phyloP scores from a whole-genome alignment of 2,113 vertebrate species.

The Calyptomena viridis region DNA sequence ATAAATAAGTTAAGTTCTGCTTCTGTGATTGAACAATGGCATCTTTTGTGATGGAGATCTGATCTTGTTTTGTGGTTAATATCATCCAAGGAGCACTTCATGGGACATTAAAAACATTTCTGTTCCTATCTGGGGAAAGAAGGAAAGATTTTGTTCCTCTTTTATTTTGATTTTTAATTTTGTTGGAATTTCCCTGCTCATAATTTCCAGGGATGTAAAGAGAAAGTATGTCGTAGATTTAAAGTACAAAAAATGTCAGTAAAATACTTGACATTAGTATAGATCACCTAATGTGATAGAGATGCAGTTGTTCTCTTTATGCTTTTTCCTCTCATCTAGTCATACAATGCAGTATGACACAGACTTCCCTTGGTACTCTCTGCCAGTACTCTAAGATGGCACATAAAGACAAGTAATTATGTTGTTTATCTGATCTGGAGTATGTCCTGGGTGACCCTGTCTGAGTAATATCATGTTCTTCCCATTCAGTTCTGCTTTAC shows the following conservation, averaged over 20 bases:
- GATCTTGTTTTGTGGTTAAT: neutral
- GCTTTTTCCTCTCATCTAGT: neutral
- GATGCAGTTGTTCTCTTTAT: neutral
- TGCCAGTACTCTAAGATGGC: neutral
- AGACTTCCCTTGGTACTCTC: neutral
- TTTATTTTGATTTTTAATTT: neutral
- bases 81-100: neutral
- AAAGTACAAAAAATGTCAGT: neutral
- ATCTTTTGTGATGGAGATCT: neutral
- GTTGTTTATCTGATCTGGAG: neutral
- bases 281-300: neutral
- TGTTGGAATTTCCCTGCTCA: neutral
- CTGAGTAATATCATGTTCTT: neutral
- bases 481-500: neutral
- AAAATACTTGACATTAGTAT: neutral
- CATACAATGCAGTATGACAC: neutral
- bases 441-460: neutral
- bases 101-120: neutral
- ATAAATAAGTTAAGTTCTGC: slow-evolving; percentile 19
- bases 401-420: neutral
- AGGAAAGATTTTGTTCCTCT: neutral
- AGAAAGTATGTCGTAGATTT: neutral
- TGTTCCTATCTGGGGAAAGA: slow-evolving; percentile 19
- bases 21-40: slow-evolving; percentile 6
- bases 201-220: neutral